phyloP scores from a whole-genome alignment of 2,888 invertebrate genomes.

The Thelaira solivaga region DNA sequence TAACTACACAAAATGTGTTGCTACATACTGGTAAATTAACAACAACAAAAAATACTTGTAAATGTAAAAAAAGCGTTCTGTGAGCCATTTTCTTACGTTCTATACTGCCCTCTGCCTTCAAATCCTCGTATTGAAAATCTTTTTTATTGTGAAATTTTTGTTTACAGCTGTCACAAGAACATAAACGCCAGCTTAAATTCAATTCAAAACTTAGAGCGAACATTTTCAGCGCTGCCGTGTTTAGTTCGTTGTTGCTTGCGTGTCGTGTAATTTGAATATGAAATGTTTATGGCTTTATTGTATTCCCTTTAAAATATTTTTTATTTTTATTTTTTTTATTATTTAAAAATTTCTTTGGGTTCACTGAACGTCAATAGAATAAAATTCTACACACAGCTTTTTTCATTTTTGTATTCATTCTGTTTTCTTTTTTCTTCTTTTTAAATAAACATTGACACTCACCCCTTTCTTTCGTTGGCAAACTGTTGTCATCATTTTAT shows the following conservation, averaged over 20 bases:
- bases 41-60: conserved; percentile 4
- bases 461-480: background rate
- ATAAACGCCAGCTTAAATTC: conserved; percentile 32
- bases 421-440: background rate
- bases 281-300: conserved; percentile 46
- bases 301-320: conserved; percentile 22
- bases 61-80: conserved; percentile 20
- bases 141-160: conserved; percentile 58
- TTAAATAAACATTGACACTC: background rate
- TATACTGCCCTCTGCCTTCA: too few relatives aligned
- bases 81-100: background rate
- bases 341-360: conserved; percentile 62
- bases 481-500: conserved; percentile 6
- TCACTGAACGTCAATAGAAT: conserved; percentile 74
- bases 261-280: conserved; percentile 36
- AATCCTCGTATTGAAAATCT: too few relatives aligned
- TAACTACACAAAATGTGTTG: background rate
- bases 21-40: conserved; percentile 40
- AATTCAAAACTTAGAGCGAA: conserved; percentile 17
- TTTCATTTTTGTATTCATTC: background rate
- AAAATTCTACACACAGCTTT: conserved; percentile 47
- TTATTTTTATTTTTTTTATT: background rate
- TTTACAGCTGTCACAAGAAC: conserved; percentile 71
- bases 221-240: conserved; percentile 1
- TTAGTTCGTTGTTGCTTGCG: conserved; percentile 37